Evolutionary conservation across 2,888 invertebrate species (phyloP).

Genomic region (Smittia aterrima): DNA sequence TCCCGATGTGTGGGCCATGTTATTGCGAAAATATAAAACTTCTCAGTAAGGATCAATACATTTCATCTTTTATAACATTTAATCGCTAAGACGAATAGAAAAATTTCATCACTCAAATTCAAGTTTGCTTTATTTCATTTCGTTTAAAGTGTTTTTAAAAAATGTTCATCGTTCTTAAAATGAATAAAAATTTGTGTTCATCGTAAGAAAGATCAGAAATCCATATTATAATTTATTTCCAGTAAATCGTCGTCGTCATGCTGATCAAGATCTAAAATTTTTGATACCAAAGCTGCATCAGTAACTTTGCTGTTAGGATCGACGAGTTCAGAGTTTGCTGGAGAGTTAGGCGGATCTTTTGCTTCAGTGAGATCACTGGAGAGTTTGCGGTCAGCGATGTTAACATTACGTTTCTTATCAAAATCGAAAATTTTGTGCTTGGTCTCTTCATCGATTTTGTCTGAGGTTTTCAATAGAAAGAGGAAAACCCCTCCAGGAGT

Average conservation of each 20-base stretch:
- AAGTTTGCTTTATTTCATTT: not conserved
- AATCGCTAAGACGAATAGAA: not conserved
- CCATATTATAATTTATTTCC: constrained; percentile 3
- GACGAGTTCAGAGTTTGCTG: not conserved
- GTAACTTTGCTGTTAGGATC: not conserved
- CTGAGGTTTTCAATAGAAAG: constrained; percentile 72
- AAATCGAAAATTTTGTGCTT: constrained; percentile 67
- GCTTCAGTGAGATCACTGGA: not conserved
- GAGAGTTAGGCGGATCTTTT: not conserved
- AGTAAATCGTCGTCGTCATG: not conserved
- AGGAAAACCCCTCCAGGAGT: constrained; percentile 86
- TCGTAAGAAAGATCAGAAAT: not conserved
- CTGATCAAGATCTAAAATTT: not conserved
- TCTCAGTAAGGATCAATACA: constrained; percentile 41
- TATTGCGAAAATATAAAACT: constrained; percentile 54
- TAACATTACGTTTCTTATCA: constrained; percentile 54
- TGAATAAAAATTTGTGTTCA: not conserved
- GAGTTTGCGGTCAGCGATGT: not conserved
- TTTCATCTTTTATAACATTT: not conserved
- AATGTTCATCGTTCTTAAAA: not conserved
- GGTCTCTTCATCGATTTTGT: constrained; percentile 64
- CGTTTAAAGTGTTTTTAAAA: too few relatives aligned
- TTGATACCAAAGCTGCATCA: constrained; percentile 1
- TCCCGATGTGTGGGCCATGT: constrained; percentile 57
- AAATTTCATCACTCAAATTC: not conserved